phyloP scores from a whole-genome alignment of 2,797 vertebrate genomes.

The Sternarchorhynchus goeldii region DNA sequence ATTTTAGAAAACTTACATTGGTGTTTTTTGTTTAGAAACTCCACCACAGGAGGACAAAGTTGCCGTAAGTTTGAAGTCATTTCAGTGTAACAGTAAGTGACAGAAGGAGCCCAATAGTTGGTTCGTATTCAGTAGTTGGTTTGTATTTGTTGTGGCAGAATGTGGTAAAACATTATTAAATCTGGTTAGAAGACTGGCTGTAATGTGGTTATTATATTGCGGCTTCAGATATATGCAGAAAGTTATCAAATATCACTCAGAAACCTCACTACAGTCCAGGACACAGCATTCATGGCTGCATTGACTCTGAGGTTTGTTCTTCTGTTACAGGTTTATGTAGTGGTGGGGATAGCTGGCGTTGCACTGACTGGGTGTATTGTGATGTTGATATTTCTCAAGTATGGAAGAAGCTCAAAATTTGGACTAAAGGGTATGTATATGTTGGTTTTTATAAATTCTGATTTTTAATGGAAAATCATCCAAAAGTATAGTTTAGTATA shows the following conservation, averaged over 20 bases:
- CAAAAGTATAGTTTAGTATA: not conserved
- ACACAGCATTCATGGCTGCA: not conserved
- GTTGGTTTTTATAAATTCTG: not conserved
- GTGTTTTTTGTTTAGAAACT: conserved; percentile 57
- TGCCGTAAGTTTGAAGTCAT: conserved; percentile 81
- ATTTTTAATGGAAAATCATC: not conserved
- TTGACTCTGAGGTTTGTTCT: conserved; percentile 13
- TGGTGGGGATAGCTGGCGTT: conserved; percentile 92
- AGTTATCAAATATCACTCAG: no score
- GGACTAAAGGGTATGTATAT: conserved; percentile 91
- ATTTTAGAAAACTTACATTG: not conserved
- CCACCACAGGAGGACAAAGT: conserved; percentile 82
- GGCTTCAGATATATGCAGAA: no score
- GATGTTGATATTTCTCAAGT: conserved; percentile 94
- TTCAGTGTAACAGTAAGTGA: not conserved
- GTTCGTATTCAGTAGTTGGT: not conserved
- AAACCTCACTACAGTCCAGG: not conserved
- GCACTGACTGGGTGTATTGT: conserved; percentile 90
- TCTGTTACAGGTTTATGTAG: conserved; percentile 86
- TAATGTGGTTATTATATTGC: no score
- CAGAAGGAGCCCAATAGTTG: not conserved
- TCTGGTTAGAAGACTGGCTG: not conserved
- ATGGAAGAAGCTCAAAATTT: conserved; percentile 96
- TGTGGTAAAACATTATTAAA: not conserved
- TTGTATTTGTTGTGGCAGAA: not conserved